Evolutionary conservation across 2,888 invertebrate species (phyloP), one percentile per base, ranked within the genome.

Genomic region (Cancer borealis): DNA sequence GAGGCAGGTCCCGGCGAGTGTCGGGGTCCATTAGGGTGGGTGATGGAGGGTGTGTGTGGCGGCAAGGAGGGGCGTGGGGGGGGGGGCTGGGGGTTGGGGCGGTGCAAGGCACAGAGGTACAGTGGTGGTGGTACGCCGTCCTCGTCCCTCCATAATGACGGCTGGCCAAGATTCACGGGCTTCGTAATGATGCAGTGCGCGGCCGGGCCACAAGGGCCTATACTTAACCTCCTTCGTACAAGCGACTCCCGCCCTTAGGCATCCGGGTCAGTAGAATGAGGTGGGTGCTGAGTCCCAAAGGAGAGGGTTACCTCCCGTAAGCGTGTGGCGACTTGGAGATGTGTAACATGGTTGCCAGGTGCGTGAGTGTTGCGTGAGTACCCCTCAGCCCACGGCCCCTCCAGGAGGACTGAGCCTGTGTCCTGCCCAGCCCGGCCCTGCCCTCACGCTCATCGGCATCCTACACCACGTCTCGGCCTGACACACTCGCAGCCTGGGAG

Each of bases 311-410:
- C 88, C 47, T 47, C 66, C 88, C 73, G 54, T 66, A 12, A 66
- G 93, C 73, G 54, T 45, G 30, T 88, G 92, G 93, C 54, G 93
- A 93, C 88, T 91, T 39, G 14, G 92, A 88, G 93, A 89, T 95
- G 93, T 95, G 92, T 95, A 95, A 93, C 93, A 95, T 93, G 92
- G 93, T 93, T 95, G 95, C 93, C 95, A 92, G 92, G 93, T 95
- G 95, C 95, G 95, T 95, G 95, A 93, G 73, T 93, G 92, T 79
- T 93, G 84, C 87, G 91, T 91, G 91, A 93, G 91, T 49, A 46
- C 45, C 47, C 93, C 66, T 30, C 8, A 47, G 79, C 90, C 90
- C 79, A 30, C 49, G 79, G 30, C 93, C 39, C 79, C 47, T 45
- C 26, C 73, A 89, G 49, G 60, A 91, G 21, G 73, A 88, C 49